These are phyloP conservation scores for Forbesichthys agassizii DNA, from an alignment of 2,113 vertebrate species.

Conservation along the genomic window DNA sequence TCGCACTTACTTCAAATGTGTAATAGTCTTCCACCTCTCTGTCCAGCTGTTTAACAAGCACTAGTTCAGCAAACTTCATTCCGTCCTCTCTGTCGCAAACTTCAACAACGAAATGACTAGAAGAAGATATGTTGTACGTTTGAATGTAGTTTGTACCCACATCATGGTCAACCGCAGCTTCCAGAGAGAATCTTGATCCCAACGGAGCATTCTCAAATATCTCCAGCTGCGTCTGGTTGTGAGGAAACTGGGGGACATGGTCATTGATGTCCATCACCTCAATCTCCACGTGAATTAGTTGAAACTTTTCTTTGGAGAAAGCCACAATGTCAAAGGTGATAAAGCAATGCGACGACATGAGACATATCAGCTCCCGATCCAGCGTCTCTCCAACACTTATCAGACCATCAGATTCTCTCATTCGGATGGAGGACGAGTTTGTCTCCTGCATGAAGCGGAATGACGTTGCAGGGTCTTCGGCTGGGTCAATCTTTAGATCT, in stretches of 20 bases:
- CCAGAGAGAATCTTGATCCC: constrained; percentile 66
- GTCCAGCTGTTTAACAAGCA: constrained; percentile 71
- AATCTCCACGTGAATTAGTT: constrained; percentile 79
- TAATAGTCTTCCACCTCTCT: constrained; percentile 74
- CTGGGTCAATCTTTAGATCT: constrained; percentile 67
- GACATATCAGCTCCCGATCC: constrained; percentile 76
- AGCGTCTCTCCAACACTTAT: constrained; percentile 69
- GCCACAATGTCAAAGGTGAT: constrained; percentile 76
- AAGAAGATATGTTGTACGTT: constrained; percentile 72
- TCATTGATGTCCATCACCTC: constrained; percentile 78
- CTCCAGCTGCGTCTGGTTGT: constrained; percentile 67
- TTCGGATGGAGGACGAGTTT: constrained; percentile 65
- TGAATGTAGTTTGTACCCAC: constrained; percentile 78
- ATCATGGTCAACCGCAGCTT: constrained; percentile 71
- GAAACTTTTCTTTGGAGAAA: constrained; percentile 75
- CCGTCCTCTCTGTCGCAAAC: constrained; percentile 68
- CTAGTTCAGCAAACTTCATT: constrained; percentile 68
- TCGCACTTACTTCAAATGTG: constrained; percentile 63
- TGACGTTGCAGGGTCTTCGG: constrained; percentile 53
- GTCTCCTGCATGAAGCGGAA: constrained; percentile 73
- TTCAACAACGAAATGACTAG: constrained; percentile 67
- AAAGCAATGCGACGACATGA: constrained; percentile 65
- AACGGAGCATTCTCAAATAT: constrained; percentile 69
- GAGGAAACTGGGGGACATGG: constrained; percentile 62
- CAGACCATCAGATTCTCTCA: constrained; percentile 75